Base-by-base conservation (phyloP, 2,888 invertebrate species). In the Pharmacophagus antenor region DNA sequence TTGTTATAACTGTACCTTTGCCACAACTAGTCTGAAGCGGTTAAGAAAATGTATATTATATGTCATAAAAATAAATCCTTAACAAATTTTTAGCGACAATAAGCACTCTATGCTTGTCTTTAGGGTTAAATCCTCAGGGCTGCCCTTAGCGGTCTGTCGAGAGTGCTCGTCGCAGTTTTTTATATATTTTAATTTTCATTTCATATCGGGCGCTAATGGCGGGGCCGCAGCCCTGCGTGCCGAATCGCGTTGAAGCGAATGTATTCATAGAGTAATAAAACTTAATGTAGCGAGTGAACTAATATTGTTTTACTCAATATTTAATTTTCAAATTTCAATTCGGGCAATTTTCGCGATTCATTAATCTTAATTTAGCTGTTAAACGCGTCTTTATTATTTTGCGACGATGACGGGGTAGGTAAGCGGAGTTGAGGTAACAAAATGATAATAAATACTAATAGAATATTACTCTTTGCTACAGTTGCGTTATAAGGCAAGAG, bases 161-260 rank as follows among this genome's bases (percentile, higher is more conserved):
- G 88, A 80, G 88, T 85, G 74, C 88, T 88, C 80, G 70, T 76
- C 75, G 80, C 73, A 82, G 79, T 83, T 82, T 88, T 89, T 89
- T 89, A 85, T 88, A 85, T 88, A 88, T 90, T 89, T 90, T 88
- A 89, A 89, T 89, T 90, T 90, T 88, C 88, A 89, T 89, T 89
- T 90, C 88, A 90, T 89, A 89, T 88, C 88, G 84, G 80, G 88
- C 80, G 87, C 81, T 90, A 89, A 89, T 90, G 85, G 88, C 79
- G 75, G 82, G 79, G 68, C 82, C 76, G 72, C 87, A 87, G 87
- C 89, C 88, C 88, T 86, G 89, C 90, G 86, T 86, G 80, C 79
- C 88, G 85, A 89, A 89, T 89, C 79, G 82, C 71, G 70, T 77
- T 76, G 76, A 80, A 77, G 79, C 77, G 79, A 86, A 88, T 88